Base-by-base conservation (phyloP, 2,113 vertebrate species). In the Halichoerus grypus region DNA sequence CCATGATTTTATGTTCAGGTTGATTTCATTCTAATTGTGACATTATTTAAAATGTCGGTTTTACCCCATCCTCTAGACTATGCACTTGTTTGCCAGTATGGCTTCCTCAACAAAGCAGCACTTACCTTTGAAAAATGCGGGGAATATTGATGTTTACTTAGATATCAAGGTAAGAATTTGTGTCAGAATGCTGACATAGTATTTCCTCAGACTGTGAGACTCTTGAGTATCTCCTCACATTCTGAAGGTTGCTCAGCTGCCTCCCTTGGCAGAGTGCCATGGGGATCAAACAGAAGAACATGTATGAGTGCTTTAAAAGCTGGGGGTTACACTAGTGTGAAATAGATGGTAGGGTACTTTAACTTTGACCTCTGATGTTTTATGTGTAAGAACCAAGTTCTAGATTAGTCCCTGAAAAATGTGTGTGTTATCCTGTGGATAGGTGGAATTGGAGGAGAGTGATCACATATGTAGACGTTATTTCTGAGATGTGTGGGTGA, bases 91-190 rank as follows among this genome's bases (percentile, higher is more conserved):
- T 89, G 92, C 99, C 83, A 96, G 79, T 55, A 94, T 99, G 97
- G 99, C 99, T 98, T 99, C 99, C 96, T 99, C 98, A 92, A 96
- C 98, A 93, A 99, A 98, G 92, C 99, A 99, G 96, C 98, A 98
- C 7, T 98, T 99, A 94, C 99, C 99, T 1, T 98, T 99, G 98
- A 99, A 99, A 98, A 99, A 99, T 98, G 99, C 99, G 96, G 99
- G 99, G 86, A 99, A 99, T 98, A 99, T 99, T 96, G 98, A 98
- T 21, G 99, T 99, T 82, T 97, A 98, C 97, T 98, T 99, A 92
- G 99, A 99, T 97, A 95, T 99, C 65, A 99, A 99, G 99, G 99
- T 99, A 98, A 91, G 98, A 98, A 89, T 87, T 71, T 81, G 24
- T 71, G 6, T 72, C 39, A 18, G 42, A 80, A 28, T 55, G 3